A percentile compares a stretch with the other conserved stretches of the same genome.
Evolutionary conservation across 2,888 invertebrate genomes (phyloP).

Genomic region (Callimorpha dominula): DNA sequence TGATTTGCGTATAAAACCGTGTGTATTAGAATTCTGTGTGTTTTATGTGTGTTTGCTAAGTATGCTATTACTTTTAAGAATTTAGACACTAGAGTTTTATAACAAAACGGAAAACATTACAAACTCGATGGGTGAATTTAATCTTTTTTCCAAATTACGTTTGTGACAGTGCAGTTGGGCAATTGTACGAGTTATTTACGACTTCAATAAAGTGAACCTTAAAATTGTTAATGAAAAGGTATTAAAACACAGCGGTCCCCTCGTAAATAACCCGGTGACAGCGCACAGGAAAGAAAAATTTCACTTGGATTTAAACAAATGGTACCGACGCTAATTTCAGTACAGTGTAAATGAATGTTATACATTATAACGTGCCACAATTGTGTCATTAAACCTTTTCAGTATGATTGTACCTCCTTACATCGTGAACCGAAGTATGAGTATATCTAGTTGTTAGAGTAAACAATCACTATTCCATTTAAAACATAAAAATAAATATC

Average conservation of each 20-base stretch:
- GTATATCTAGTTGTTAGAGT: background rate
- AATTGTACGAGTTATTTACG: constrained; percentile 83
- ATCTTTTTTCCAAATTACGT: constrained; percentile 71
- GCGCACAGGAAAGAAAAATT: constrained; percentile 79
- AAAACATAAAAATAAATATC: too few species aligned
- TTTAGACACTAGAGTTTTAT: constrained; percentile 27
- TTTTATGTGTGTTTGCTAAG: background rate
- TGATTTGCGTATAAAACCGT: constrained; percentile 16
- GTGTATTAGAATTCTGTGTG: background rate
- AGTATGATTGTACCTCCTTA: constrained; percentile 10
- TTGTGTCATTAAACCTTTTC: constrained; percentile 30
- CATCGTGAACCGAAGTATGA: background rate
- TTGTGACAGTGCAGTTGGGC: constrained; percentile 71
- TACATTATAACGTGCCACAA: constrained; percentile 25
- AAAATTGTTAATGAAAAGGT: constrained; percentile 87
- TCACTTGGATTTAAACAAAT: constrained; percentile 80
- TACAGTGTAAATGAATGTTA: constrained; percentile 35
- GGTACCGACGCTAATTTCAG: constrained; percentile 37
- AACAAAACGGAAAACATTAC: constrained; percentile 32
- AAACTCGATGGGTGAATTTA: constrained; percentile 53
- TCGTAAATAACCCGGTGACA: constrained; percentile 85
- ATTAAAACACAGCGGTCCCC: constrained; percentile 82
- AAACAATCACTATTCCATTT: background rate
- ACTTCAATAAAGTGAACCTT: constrained; percentile 86
- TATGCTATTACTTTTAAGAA: background rate